Conservation (phyloP, 2,113 vertebrate species). For the Actenoides lindsayi region DNA sequence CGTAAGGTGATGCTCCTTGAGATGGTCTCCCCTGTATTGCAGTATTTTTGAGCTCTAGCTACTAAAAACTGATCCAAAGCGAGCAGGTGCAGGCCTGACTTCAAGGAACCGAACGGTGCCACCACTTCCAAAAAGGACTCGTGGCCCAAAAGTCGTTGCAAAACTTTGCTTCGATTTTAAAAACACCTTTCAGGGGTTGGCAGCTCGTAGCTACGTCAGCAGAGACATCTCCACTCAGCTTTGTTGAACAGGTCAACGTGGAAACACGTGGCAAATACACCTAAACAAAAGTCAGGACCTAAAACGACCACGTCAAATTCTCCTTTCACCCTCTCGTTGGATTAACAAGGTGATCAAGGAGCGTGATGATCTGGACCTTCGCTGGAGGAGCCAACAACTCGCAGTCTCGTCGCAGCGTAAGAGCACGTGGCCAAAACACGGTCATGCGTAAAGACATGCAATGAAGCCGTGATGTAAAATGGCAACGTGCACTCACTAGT, state of each 20-base stretch:
- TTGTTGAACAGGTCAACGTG: background rate
- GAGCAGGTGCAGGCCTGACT: background rate
- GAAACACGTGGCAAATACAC: background rate
- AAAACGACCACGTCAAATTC: background rate
- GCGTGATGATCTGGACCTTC: background rate
- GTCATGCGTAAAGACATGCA: background rate
- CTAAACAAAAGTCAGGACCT: background rate
- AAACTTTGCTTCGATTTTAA: background rate
- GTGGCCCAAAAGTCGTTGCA: background rate
- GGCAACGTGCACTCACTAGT: background rate
- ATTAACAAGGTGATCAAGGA: background rate
- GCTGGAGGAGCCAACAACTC: background rate
- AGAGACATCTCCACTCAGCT: background rate
- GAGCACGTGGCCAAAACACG: background rate
- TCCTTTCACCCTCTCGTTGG: background rate
- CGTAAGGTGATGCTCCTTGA: background rate
- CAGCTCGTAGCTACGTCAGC: fast-evolving
- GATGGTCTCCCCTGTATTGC: background rate
- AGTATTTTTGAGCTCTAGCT: background rate
- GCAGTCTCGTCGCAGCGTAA: background rate
- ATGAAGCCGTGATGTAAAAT: background rate
- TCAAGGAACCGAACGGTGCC: background rate
- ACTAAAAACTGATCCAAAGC: background rate
- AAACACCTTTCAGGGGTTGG: background rate
- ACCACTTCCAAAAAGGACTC: background rate